phyloP scores from a whole-genome alignment of 1,140 invertebrate species.

The Bombus soroeensis region DNA sequence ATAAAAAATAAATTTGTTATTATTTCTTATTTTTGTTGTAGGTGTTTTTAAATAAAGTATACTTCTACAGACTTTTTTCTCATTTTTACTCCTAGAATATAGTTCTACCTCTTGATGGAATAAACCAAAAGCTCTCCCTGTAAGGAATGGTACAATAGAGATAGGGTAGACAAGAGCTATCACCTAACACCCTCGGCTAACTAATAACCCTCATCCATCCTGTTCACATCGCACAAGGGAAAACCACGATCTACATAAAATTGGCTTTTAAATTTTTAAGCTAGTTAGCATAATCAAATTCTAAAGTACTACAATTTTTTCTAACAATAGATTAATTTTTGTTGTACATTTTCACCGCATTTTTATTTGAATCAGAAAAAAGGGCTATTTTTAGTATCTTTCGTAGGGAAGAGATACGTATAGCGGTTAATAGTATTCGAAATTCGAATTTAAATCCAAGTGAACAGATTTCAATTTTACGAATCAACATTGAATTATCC shows the following conservation, averaged over 20 bases:
- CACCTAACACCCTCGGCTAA: neutral
- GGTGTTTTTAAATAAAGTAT: neutral
- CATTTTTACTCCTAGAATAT: neutral
- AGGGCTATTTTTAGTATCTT: too few species aligned
- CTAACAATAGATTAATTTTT: neutral
- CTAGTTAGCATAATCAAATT: neutral
- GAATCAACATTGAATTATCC: too few species aligned
- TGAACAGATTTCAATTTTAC: too few species aligned
- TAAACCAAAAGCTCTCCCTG: neutral
- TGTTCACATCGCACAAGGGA: neutral
- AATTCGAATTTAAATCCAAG: too few species aligned
- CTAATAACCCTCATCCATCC: constrained; percentile 4
- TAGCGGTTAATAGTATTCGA: too few species aligned
- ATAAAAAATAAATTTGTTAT: neutral
- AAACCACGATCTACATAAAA: neutral
- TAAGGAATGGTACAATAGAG: neutral
- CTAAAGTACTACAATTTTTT: neutral
- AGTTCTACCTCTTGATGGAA: neutral
- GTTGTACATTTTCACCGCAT: neutral
- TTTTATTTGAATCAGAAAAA: neutral
- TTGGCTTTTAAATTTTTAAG: neutral
- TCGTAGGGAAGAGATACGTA: too few species aligned
- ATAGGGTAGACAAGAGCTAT: constrained; percentile 2
- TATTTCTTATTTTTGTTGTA: neutral
- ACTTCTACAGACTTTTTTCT: neutral